Percentiles rank a stretch among this genome's conserved stretches.
Evolutionary conservation across 2,113 vertebrate species (phyloP).

Genomic region (Trichechus manatus): DNA sequence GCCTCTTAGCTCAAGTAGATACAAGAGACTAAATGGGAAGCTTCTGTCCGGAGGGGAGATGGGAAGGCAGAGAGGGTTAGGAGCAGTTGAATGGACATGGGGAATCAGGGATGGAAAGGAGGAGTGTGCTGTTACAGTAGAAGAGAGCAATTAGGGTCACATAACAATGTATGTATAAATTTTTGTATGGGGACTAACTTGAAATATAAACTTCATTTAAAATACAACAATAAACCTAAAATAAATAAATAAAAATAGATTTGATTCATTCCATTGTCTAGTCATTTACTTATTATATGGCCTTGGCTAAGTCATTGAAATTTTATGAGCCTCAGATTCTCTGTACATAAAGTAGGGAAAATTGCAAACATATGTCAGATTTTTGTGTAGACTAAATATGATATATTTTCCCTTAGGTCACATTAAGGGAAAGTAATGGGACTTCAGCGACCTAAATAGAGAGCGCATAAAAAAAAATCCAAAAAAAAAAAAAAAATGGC

Average conservation of each 20-base stretch:
- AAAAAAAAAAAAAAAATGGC: background rate
- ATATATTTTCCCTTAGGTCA: background rate
- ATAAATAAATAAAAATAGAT: background rate
- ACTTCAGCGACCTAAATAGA: background rate
- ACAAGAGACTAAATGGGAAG: too few species aligned
- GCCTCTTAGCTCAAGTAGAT: too few species aligned
- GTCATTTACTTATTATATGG: background rate
- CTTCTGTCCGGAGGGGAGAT: too few species aligned
- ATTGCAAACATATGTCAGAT: background rate
- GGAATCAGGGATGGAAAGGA: too few species aligned
- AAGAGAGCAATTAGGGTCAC: too few species aligned
- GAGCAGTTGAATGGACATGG: too few species aligned
- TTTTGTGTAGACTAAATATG: background rate
- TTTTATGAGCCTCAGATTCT: background rate
- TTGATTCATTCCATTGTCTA: background rate
- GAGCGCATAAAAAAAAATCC: background rate
- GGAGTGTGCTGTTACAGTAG: too few species aligned
- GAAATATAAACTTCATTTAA: too few species aligned
- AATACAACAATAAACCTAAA: too few species aligned
- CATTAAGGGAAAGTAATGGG: background rate
- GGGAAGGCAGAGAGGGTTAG: too few species aligned
- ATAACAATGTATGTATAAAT: too few species aligned
- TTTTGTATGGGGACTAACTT: too few species aligned
- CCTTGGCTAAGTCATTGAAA: background rate
- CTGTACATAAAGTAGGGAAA: background rate